A percentile compares a stretch with the other conserved stretches of the same genome.
Conservation (phyloP, 2,888 invertebrate species). For the Callinectes sapidus region DNA sequence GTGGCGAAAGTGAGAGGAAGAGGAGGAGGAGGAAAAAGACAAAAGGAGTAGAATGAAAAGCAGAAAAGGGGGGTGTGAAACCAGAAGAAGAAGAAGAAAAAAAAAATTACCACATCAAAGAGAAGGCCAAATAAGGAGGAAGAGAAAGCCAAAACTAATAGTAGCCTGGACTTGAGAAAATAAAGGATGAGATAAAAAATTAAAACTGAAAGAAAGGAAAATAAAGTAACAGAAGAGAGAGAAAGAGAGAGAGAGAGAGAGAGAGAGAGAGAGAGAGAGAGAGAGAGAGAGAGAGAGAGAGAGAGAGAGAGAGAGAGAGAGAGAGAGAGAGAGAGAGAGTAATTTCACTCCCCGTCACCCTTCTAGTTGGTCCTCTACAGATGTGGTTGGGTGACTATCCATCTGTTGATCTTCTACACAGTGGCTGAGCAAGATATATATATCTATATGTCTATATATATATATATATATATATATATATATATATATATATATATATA, state of each 20-base stretch:
- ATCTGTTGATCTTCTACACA: too few relatives aligned
- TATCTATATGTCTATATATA: background rate
- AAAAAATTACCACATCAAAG: too few relatives aligned
- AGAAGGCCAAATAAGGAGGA: too few relatives aligned
- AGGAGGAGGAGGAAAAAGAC: background rate
- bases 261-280: background rate
- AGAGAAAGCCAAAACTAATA: background rate
- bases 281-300: conserved; percentile 48
- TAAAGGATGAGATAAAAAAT: too few relatives aligned
- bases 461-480: conserved; percentile 23
- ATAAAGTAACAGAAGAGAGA: too few relatives aligned
- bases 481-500: conserved; percentile 38
- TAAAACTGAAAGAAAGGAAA: too few relatives aligned
- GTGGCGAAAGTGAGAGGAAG: too few relatives aligned
- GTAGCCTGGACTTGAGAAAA: too few relatives aligned
- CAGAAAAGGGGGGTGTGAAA: background rate
- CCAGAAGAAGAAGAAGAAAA: background rate
- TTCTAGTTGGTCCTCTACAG: too few relatives aligned
- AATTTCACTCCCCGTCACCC: too few relatives aligned
- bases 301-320: conserved; percentile 26
- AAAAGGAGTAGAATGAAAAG: background rate
- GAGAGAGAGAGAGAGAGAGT: conserved; percentile 38
- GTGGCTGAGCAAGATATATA: conserved; percentile 20
- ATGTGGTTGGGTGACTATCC: too few relatives aligned
- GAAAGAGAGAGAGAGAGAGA: conserved; percentile 40